Percentiles rank a stretch among this genome's conserved stretches.
phyloP scores from a whole-genome alignment of 2,888 invertebrate genomes.

The Cheilosia urbana region DNA sequence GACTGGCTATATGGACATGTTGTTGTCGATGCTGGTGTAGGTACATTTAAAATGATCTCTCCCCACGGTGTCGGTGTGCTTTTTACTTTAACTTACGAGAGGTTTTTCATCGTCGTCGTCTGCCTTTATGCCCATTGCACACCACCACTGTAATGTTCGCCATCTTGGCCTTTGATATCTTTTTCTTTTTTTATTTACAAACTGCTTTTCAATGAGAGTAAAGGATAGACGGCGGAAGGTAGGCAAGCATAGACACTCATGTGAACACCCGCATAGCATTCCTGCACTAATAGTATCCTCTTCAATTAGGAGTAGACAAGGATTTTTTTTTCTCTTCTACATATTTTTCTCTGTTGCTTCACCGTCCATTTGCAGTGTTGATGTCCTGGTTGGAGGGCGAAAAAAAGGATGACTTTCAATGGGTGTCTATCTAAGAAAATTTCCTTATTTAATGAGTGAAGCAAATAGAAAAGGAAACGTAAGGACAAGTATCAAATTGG shows the following conservation, averaged over 20 bases:
- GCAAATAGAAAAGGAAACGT: background rate
- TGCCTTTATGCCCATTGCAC: slow-evolving; percentile 48
- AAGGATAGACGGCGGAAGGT: slow-evolving; percentile 15
- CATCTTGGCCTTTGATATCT: slow-evolving; percentile 72
- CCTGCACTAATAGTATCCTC: slow-evolving; percentile 65
- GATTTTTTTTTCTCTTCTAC: slow-evolving; percentile 19
- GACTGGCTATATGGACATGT: slow-evolving; percentile 31
- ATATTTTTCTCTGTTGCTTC: slow-evolving; percentile 11
- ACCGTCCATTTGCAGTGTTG: slow-evolving; percentile 27
- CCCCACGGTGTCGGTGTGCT: slow-evolving; percentile 8
- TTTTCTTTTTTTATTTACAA: slow-evolving; percentile 10
- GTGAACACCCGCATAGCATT: slow-evolving; percentile 70
- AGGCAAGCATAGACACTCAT: slow-evolving; percentile 57
- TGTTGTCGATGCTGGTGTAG: slow-evolving; percentile 39
- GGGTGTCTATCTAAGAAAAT: slow-evolving; percentile 28
- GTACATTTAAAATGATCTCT: slow-evolving; percentile 20
- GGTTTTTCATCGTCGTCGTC: slow-evolving; percentile 47
- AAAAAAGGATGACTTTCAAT: slow-evolving; percentile 43
- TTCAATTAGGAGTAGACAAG: slow-evolving; percentile 72
- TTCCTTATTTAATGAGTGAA: slow-evolving; percentile 60
- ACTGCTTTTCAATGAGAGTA: slow-evolving; percentile 52
- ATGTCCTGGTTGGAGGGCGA: slow-evolving; percentile 33
- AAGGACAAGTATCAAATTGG: slow-evolving; percentile 52
- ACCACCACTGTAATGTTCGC: slow-evolving; percentile 51
- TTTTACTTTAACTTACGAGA: slow-evolving; percentile 37